phyloP scores from a whole-genome alignment of 2,888 invertebrate species.

The Yponomeuta sedellus region DNA sequence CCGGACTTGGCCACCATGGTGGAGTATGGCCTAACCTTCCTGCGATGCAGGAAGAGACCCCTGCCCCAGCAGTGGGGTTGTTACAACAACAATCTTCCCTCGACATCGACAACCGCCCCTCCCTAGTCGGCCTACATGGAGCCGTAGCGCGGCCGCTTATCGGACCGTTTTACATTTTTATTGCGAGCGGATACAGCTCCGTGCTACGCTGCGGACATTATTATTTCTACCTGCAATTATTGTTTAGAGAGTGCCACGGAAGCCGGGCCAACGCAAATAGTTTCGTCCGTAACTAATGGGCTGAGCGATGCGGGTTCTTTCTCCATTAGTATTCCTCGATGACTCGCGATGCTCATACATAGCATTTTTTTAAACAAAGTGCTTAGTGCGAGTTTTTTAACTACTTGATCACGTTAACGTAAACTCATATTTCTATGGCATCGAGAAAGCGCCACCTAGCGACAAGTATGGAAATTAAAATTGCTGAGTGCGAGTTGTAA shows the following conservation, averaged over 20 bases:
- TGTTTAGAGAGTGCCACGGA: conserved; percentile 59
- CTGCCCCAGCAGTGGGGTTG: no score
- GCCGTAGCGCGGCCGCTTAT: conserved; percentile 67
- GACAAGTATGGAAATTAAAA: no score
- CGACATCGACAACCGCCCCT: conserved; percentile 28
- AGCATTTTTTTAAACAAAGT: no score
- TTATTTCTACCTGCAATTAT: conserved; percentile 73
- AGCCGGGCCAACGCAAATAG: conserved; percentile 22
- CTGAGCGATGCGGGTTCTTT: background rate
- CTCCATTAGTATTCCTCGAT: background rate
- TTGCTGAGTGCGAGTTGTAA: no score
- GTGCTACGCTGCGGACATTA: conserved; percentile 60
- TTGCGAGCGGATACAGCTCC: conserved; percentile 71
- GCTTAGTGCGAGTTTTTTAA: no score
- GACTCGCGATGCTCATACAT: no score
- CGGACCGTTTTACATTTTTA: conserved; percentile 75
- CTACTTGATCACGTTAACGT: no score
- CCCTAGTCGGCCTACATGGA: conserved; percentile 53
- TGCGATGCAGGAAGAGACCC: no score
- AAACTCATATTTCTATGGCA: no score
- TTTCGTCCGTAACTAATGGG: background rate
- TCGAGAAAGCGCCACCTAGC: no score
- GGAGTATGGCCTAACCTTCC: no score
- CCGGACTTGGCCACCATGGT: no score
- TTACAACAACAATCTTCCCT: conserved; percentile 2